Evolutionary conservation across 2,888 invertebrate species (phyloP).

Genomic region (Mesorhabditis spiculigera): DNA sequence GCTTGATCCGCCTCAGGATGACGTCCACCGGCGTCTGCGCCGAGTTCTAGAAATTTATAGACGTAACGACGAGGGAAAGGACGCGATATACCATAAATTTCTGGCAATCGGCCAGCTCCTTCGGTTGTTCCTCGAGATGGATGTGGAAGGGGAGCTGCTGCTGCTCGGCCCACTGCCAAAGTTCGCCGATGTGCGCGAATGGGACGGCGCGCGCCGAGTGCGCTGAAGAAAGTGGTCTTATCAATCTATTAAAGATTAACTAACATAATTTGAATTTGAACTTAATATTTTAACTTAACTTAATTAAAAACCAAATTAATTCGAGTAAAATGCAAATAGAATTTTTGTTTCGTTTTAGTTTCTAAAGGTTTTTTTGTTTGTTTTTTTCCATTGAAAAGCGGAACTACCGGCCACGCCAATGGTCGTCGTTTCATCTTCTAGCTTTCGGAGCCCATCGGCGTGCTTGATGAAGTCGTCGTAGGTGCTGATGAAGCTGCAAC

Average conservation of each 20-base stretch:
- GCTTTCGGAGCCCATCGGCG: conserved; percentile 24
- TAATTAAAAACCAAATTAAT: background rate
- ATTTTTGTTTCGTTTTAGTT: conserved; percentile 5
- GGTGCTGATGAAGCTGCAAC: conserved; percentile 28
- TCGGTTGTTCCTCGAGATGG: conserved; percentile 57
- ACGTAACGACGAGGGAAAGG: background rate
- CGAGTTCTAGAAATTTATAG: background rate
- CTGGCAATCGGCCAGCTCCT: conserved; percentile 45
- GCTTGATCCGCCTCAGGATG: background rate
- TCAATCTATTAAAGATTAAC: background rate
- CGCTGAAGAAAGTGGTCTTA: conserved; percentile 21
- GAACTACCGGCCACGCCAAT: conserved; percentile 32
- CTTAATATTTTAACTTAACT: no score
- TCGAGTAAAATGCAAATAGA: no score
- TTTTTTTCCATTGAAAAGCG: conserved; percentile 26
- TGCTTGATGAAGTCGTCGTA: conserved; percentile 39
- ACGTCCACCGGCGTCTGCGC: conserved; percentile 21
- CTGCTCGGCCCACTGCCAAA: conserved; percentile 32
- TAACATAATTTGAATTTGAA: no score
- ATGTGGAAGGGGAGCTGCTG: conserved; percentile 50
- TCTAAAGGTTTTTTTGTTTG: no score
- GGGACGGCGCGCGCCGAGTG: conserved; percentile 55
- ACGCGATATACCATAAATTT: conserved; percentile 7
- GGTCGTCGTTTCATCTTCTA: conserved; percentile 15
- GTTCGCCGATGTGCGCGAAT: conserved; percentile 26